Base-by-base conservation (phyloP, 64 coral and sea anemone genomes). In the Cladopsammia gracilis region DNA sequence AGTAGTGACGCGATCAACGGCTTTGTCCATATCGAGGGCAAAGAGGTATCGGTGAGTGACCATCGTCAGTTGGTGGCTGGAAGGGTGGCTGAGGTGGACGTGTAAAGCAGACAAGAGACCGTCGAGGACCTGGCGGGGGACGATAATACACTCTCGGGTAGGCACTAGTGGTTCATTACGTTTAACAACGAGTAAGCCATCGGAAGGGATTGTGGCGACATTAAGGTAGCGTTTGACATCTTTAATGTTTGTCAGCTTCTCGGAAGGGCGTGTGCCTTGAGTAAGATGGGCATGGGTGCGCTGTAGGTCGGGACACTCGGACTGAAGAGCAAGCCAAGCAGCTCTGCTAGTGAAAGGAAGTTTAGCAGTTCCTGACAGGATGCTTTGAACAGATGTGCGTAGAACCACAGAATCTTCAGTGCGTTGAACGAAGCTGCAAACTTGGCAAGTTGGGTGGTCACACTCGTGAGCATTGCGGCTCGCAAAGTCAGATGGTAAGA, bases 181-280 rank as follows among this genome's bases (percentile, higher is more conserved):
- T 87, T 73, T 87, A 10, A 87, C 66, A 8, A 74, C 67, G 18
- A 87, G 70, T 23, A 87, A 51, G 16, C 85, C 42, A 18, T 87
- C 85, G 52, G 22, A 71, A 62, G 85, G 48, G 15, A 87, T 87
- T 20, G 85, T 50, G 19, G 85, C 10, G 11, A 58, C 70, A 20
- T 87, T 49, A 3, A 72, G 66, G 34, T 73, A 87, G 14, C 66
- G 85, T 52, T 87, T 54, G 0, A 73, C 65, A 73, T 51, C 66
- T 87, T 87, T 87, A 44, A 87, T 70, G 23, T 87, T 87, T 16
- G 85, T 73, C 12, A 53, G 0, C 50, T 87, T 87, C 22, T 58
- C 53, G 5, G 52, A 87, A 5, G 0, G 65, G 9, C 85, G 14
- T 11, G 67, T 87, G n/a, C 85, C 65, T 59, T 73, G 67, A 25